Evolutionary conservation across 35 echinoderm and acorn worm species (phyloP).

Genomic region (Anneissia japonica): DNA sequence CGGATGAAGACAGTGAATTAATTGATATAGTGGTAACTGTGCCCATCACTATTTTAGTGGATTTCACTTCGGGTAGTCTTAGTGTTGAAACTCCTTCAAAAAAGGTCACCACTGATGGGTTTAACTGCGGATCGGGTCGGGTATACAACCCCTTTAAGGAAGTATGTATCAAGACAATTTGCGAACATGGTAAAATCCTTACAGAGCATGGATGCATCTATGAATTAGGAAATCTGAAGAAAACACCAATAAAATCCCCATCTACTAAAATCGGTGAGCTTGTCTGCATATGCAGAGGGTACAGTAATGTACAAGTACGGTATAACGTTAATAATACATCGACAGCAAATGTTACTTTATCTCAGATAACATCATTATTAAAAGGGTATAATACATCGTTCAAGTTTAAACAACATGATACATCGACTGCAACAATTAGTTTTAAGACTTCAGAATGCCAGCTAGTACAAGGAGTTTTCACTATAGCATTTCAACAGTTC

Average conservation of each 20-base stretch:
- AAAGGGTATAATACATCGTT: background rate
- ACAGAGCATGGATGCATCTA: background rate
- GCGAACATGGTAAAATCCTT: background rate
- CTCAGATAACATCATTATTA: background rate
- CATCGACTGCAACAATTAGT: background rate
- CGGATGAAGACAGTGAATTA: too few species aligned
- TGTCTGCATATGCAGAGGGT: background rate
- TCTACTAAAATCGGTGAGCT: background rate
- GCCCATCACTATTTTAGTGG: background rate
- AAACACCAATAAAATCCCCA: too few species aligned
- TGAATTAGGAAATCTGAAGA: background rate
- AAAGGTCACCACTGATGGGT: background rate
- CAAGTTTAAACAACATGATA: background rate
- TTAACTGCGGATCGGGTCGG: background rate
- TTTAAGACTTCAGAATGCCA: background rate
- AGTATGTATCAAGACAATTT: background rate
- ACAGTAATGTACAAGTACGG: background rate
- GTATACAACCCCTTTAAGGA: background rate
- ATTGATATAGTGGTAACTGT: too few species aligned
- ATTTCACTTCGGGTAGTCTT: background rate
- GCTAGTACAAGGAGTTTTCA: background rate
- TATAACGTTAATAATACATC: background rate
- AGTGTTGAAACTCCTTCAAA: background rate
- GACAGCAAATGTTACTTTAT: background rate
- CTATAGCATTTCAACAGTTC: too few species aligned